These are phyloP conservation scores for Probaryconus sp. DNA, from an alignment of 1,140 invertebrate genomes.

Conservation along the genomic window DNA sequence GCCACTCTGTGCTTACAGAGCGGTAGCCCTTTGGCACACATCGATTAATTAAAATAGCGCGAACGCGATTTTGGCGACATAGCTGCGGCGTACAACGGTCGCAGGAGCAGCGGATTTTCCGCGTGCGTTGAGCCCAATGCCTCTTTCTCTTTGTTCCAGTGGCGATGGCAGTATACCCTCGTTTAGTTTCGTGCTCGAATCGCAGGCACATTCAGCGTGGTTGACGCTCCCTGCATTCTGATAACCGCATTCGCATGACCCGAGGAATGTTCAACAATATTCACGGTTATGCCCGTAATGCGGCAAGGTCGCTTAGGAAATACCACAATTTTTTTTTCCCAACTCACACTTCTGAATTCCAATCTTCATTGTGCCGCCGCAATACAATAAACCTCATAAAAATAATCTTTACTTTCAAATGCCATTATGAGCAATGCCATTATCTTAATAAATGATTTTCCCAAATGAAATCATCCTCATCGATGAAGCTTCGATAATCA, in stretches of 20 bases:
- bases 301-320: constrained; percentile 71
- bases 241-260: constrained; percentile 76
- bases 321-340: constrained; percentile 70
- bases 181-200: constrained; percentile 65
- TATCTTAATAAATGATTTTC: too few relatives aligned
- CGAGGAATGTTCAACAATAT: constrained; percentile 78
- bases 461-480: constrained; percentile 10
- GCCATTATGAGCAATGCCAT: too few relatives aligned
- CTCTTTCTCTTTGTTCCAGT: constrained; percentile 55
- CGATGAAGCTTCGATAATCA: too few relatives aligned
- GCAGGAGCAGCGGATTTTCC: constrained; percentile 68
- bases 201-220: constrained; percentile 74
- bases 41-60: constrained; percentile 76
- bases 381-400: constrained; percentile 30
- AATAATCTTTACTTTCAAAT: too few relatives aligned
- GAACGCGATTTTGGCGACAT: constrained; percentile 72
- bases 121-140: constrained; percentile 46
- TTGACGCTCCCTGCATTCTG: constrained; percentile 76
- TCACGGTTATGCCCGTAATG: constrained; percentile 70
- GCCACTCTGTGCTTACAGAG: constrained; percentile 25
- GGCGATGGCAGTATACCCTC: constrained; percentile 34
- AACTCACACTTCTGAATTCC: constrained; percentile 40
- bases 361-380: constrained; percentile 13
- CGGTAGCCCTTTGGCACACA: constrained; percentile 51
- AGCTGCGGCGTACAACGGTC: constrained; percentile 68